Base-by-base conservation (phyloP, 2,113 vertebrate genomes). In the Elephantulus edwardii region DNA sequence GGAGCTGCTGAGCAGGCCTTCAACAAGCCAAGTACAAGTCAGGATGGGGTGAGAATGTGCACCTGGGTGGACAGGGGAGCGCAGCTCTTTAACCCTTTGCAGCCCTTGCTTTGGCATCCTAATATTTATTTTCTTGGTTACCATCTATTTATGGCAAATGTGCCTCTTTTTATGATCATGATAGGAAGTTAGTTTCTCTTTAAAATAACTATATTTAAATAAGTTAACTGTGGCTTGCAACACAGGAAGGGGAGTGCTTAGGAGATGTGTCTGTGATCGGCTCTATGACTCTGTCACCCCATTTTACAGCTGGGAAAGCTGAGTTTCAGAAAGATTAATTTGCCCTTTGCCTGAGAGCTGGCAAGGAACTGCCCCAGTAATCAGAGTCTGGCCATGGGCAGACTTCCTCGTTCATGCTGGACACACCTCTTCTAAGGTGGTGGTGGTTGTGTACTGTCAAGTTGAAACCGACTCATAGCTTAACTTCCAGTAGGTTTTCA, bases 221-320 rank as follows among this genome's bases (percentile, higher is more conserved):
- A 60, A 26, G 19, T 46, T 24, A 38, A 19, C 8, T 5, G 24
- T 24, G 50, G 52, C 38, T 66, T 48, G 28, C 10, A 1, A 14
- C 26, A 2, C 11, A 20, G 60, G 54, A 4, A 28, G 1, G 6
- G 2, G 54, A 8, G 22, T 8, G 58, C 24, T 22, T 4, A 0
- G 22, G 42, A 13, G 16, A 33, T 0, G 2, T 35, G 19, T 20
- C 42, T 30, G 1, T 13, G 50, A 40, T 13, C 40, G 56, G 35
- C 33, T 30, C 0, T 8, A 42, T 4, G 30, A 44, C 58, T 50
- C 44, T 16, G n/a, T 17, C 64, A 35, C 12, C 17, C n/a, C n/a
- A 68, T 35, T 77, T 56, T 10, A 62, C 8, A 82, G 56, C 62
- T 16, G 40, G 16, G 30, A 86, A 79, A 26, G 44, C 56, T 7